A percentile compares a stretch with the other conserved stretches of the same genome.
phyloP scores from a whole-genome alignment of 2,888 invertebrate species.

The Eristalis pertinax region DNA sequence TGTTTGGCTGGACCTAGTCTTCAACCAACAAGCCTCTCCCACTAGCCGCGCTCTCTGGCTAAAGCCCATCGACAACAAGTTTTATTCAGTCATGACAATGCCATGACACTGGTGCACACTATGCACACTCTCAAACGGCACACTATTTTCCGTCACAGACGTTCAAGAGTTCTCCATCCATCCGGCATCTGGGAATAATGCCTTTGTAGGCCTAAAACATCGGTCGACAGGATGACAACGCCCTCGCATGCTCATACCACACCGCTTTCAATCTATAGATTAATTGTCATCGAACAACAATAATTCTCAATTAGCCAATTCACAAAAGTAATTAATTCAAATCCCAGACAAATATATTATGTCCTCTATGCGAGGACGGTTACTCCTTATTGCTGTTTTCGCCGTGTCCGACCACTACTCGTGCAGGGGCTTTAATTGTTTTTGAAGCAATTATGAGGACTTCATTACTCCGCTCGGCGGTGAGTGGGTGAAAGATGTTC shows the following conservation, averaged over 20 bases:
- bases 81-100: too few species aligned
- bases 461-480: not conserved
- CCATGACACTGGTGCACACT: too few species aligned
- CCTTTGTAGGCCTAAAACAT: too few species aligned
- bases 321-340: conserved; percentile 45
- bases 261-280: not conserved
- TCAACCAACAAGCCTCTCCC: too few species aligned
- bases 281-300: conserved; percentile 28
- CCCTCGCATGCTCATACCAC: not conserved
- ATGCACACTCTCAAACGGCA: too few species aligned
- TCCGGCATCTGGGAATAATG: too few species aligned
- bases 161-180: too few species aligned
- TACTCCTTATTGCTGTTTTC: conserved; percentile 26
- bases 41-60: too few species aligned
- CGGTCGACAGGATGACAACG: too few species aligned
- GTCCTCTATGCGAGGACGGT: not conserved
- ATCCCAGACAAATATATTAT: conserved; percentile 45
- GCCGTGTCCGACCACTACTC: not conserved
- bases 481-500: not conserved
- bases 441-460: conserved; percentile 17
- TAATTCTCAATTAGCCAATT: conserved; percentile 39
- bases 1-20: too few species aligned
- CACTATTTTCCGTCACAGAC: too few species aligned
- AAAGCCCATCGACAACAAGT: too few species aligned
- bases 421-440: conserved; percentile 4